phyloP scores from a whole-genome alignment of 1,140 invertebrate genomes.

The Leptinotarsa undecemlineata region DNA sequence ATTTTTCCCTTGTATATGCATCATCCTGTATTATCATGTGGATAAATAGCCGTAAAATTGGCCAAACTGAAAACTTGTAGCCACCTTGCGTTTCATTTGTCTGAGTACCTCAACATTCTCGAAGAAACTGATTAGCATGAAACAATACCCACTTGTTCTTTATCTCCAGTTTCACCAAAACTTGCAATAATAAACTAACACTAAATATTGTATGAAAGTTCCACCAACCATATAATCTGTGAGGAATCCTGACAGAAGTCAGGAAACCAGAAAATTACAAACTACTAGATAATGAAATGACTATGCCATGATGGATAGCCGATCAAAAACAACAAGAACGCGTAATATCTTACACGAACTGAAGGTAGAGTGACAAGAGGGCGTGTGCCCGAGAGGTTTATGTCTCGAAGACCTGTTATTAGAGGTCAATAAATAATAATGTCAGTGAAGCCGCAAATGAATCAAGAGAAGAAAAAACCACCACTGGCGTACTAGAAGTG shows the following conservation, averaged over 20 bases:
- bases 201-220: no score
- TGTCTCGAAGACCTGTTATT: slow-evolving; percentile 50
- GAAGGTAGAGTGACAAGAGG: slow-evolving; percentile 38
- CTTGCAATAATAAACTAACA: no score
- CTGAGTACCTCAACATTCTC: no score
- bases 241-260: slow-evolving; percentile 20
- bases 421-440: slow-evolving; percentile 51
- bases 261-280: slow-evolving; percentile 23
- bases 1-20: no score
- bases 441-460: slow-evolving; percentile 48
- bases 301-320: slow-evolving; percentile 14
- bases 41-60: no score
- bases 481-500: slow-evolving; percentile 17
- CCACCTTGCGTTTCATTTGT: no score
- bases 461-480: slow-evolving; percentile 36
- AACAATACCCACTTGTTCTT: no score
- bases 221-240: slow-evolving; percentile 7
- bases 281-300: slow-evolving; percentile 13
- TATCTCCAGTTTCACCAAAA: no score
- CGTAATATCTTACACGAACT: slow-evolving; percentile 20
- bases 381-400: slow-evolving; percentile 46
- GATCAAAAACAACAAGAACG: slow-evolving; percentile 20
- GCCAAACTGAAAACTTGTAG: no score
- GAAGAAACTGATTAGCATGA: no score
- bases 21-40: no score